These are phyloP conservation scores for Crypturellus tataupa DNA, from an alignment of 2,797 vertebrate genomes.

Conservation along the genomic window DNA sequence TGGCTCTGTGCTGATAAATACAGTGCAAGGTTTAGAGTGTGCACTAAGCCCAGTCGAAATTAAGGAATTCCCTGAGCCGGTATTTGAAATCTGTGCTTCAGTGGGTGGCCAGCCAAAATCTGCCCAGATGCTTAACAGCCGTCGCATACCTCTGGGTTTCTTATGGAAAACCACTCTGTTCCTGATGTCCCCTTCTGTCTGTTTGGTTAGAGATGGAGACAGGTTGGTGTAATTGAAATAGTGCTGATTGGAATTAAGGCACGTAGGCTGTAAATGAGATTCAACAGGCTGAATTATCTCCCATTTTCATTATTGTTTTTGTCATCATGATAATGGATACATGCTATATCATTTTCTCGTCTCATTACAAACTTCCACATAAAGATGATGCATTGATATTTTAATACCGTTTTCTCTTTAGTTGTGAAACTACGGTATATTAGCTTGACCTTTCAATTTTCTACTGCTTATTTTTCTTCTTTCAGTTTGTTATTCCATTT, in stretches of 20 bases:
- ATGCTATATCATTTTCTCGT: not conserved
- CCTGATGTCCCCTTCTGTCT: not conserved
- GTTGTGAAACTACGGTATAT: not conserved
- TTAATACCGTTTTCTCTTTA: not conserved
- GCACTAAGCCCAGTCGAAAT: not conserved
- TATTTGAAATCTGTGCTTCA: not conserved
- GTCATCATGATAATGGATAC: not conserved
- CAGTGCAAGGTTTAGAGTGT: not conserved
- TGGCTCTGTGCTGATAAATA: not conserved
- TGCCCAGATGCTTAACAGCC: not conserved
- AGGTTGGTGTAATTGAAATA: not conserved
- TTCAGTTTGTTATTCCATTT: not conserved
- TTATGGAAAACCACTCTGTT: not conserved
- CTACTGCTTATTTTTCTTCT: not conserved
- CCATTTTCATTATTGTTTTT: slow-evolving; percentile 2
- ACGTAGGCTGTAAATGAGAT: not conserved
- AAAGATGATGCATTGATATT: not conserved
- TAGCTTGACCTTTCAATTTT: not conserved
- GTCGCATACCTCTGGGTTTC: not conserved
- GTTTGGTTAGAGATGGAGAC: not conserved
- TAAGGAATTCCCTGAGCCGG: not conserved
- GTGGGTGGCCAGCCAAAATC: not conserved
- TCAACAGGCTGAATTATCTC: not conserved
- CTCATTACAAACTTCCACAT: slow-evolving; percentile 20
- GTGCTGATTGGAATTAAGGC: not conserved